These are phyloP conservation scores for Balearica regulorum DNA, from an alignment of 2,797 vertebrate genomes.

Conservation along the genomic window DNA sequence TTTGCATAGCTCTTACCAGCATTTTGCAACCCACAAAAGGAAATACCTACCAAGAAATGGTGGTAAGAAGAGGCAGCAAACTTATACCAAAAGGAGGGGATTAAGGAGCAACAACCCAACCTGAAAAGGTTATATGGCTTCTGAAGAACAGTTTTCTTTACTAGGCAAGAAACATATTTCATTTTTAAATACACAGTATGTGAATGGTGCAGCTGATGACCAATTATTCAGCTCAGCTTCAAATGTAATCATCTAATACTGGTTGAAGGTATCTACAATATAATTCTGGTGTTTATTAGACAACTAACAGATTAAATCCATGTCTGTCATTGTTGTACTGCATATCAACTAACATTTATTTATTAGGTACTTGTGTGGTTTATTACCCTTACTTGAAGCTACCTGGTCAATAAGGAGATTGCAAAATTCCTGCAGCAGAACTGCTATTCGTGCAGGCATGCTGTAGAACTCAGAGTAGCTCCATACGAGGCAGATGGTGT, in stretches of 20 bases:
- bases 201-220: background rate
- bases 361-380: background rate
- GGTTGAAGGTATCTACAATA: background rate
- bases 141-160: background rate
- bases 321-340: background rate
- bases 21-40: background rate
- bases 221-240: background rate
- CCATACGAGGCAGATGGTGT: slow-evolving; percentile 81
- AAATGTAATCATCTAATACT: background rate
- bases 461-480: slow-evolving; percentile 80
- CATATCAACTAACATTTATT: background rate
- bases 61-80: background rate
- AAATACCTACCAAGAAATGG: background rate
- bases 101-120: background rate
- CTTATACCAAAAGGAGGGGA: background rate
- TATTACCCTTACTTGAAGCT: background rate
- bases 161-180: background rate
- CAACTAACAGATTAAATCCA: background rate
- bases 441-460: slow-evolving; percentile 70
- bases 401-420: slow-evolving; percentile 83
- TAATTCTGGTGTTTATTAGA: background rate
- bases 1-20: background rate
- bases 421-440: slow-evolving; percentile 83
- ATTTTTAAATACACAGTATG: background rate
- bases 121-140: background rate